Conservation (phyloP, 2,113 vertebrate genomes). For the Stigmatopora nigra region DNA sequence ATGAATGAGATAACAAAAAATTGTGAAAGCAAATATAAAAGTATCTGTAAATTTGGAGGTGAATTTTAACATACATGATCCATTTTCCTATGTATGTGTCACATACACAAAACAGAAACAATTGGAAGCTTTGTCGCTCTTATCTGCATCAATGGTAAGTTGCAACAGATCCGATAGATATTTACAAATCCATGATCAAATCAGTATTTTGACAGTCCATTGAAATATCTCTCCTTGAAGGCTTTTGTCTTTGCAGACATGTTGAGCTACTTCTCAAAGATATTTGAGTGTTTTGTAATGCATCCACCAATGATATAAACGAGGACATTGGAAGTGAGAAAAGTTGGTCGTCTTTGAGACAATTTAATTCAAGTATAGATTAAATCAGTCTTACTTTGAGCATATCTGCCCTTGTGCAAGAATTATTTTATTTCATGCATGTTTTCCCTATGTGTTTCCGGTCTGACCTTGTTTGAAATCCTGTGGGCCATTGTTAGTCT, state of each 20-base stretch:
- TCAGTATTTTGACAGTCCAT: neutral
- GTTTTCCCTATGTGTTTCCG: constrained; percentile 12
- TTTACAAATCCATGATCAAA: neutral
- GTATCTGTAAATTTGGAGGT: neutral
- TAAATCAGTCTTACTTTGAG: constrained; percentile 33
- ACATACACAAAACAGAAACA: neutral
- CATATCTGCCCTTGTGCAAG: constrained; percentile 11
- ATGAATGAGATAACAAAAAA: neutral
- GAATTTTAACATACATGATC: neutral
- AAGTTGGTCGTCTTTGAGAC: neutral
- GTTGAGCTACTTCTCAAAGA: neutral
- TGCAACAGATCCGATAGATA: no score
- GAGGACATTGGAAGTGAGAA: neutral
- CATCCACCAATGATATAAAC: neutral
- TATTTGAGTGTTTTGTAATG: constrained; percentile 1
- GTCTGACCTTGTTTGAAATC: constrained; percentile 48
- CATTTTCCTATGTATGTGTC: neutral
- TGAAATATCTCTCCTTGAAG: neutral
- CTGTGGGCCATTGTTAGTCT: constrained; percentile 53
- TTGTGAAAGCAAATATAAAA: neutral
- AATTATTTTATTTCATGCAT: constrained; percentile 13
- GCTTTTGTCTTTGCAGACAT: neutral
- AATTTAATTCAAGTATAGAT: constrained; percentile 4
- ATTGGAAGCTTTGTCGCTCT: neutral
- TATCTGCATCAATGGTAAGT: neutral